These are phyloP conservation scores for Frieseomelitta varia DNA, from an alignment of 1,140 invertebrate species.

Conservation along the genomic window DNA sequence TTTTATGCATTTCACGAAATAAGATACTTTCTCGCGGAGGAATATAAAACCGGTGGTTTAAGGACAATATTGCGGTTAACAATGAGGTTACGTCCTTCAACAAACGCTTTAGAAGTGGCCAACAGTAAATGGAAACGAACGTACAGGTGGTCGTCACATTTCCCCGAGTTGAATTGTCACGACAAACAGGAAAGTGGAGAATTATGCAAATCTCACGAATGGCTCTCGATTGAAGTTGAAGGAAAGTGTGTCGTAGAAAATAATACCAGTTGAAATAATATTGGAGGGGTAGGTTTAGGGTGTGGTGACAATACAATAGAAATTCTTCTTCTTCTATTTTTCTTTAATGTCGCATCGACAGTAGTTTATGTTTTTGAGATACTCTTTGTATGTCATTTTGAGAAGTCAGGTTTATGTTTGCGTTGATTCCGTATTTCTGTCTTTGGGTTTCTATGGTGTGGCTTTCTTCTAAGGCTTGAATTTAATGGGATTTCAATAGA, in stretches of 20 bases:
- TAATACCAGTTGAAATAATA: too few relatives aligned
- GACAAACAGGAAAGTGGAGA: not conserved
- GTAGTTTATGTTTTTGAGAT: too few relatives aligned
- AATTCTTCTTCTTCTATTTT: too few relatives aligned
- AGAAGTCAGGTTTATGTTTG: too few relatives aligned
- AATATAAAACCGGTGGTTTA: not conserved
- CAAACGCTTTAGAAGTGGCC: not conserved
- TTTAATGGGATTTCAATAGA: too few relatives aligned
- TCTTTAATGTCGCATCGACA: too few relatives aligned
- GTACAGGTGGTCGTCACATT: not conserved
- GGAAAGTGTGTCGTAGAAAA: conserved; percentile 3
- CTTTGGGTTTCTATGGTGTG: too few relatives aligned
- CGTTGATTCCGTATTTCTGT: too few relatives aligned
- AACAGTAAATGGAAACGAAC: not conserved
- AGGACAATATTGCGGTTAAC: conserved; percentile 22
- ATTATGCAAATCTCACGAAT: conserved; percentile 12
- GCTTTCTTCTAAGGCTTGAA: too few relatives aligned
- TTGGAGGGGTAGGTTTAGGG: not conserved
- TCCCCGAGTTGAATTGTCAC: not conserved
- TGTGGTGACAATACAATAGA: conserved; percentile 90
- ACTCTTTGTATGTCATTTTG: too few relatives aligned
- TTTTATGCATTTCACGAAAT: not conserved
- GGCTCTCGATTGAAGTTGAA: not conserved
- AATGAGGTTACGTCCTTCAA: not conserved
- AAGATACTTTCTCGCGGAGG: conserved; percentile 8